Conservation (phyloP, 1,140 invertebrate genomes). For the Caligus rogercresseyi region DNA sequence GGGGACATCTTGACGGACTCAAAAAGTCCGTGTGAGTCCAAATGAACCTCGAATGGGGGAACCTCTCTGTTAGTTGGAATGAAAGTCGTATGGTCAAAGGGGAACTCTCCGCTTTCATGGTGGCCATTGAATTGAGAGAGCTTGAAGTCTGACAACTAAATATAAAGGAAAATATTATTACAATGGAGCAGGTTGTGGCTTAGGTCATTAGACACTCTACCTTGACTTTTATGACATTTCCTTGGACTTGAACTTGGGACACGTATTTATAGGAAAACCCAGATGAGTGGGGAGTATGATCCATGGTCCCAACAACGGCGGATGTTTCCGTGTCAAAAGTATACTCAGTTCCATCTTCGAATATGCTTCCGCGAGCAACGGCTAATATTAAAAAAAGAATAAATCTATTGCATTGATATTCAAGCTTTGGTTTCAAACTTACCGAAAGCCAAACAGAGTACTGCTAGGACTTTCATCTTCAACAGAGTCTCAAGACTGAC, state of each 20-base stretch:
- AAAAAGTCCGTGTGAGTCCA: neutral
- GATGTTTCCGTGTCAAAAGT: neutral
- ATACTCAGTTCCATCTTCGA: constrained; percentile 7
- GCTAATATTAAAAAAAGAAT: no score
- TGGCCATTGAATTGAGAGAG: no score
- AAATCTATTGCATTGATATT: no score
- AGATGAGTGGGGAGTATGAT: neutral
- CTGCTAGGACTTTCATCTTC: no score
- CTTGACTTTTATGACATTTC: constrained; percentile 1
- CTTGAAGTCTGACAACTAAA: no score
- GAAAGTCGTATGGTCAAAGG: neutral
- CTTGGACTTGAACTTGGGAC: constrained; percentile 1
- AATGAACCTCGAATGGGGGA: neutral
- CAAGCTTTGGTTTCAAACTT: no score
- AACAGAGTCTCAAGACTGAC: no score
- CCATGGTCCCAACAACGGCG: constrained; percentile 11
- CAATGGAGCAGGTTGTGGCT: neutral
- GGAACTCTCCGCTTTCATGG: no score
- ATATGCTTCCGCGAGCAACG: neutral
- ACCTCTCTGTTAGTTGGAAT: neutral
- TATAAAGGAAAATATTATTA: neutral
- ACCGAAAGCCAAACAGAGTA: no score
- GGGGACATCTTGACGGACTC: neutral
- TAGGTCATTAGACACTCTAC: no score
- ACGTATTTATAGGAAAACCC: constrained; percentile 3